Evolutionary conservation across 92 coral and sea anemone species (phyloP).

Genomic region (Porites divaricata): DNA sequence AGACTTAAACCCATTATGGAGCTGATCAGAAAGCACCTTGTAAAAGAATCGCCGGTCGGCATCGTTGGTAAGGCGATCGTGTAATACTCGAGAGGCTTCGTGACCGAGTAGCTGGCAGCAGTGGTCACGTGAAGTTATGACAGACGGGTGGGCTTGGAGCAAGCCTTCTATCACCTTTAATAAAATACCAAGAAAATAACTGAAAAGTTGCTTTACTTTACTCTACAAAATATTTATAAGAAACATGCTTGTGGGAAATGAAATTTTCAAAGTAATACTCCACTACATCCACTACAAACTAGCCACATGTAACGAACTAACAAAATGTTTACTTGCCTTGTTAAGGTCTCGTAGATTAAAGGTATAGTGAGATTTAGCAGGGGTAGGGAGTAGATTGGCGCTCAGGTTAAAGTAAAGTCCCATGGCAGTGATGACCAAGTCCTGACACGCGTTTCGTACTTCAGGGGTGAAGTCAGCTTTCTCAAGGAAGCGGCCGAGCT

Average conservation of each 20-base stretch:
- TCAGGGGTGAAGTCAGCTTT: slow-evolving; percentile 86
- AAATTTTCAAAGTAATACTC: too few species aligned
- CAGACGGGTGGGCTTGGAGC: slow-evolving; percentile 88
- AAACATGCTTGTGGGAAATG: too few species aligned
- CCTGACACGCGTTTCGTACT: slow-evolving; percentile 81
- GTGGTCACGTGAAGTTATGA: slow-evolving; percentile 81
- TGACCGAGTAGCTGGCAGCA: slow-evolving; percentile 86
- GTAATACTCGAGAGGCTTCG: slow-evolving; percentile 93
- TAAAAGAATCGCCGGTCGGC: slow-evolving; percentile 88
- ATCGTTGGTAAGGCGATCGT: slow-evolving; percentile 90
- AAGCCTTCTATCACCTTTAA: slow-evolving; percentile 90
- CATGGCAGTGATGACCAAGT: slow-evolving; percentile 74
- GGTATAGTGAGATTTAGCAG: slow-evolving; percentile 93
- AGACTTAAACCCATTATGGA: slow-evolving; percentile 73
- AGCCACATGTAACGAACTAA: too few species aligned
- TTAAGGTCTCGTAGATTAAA: slow-evolving; percentile 91
- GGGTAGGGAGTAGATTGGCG: slow-evolving; percentile 89
- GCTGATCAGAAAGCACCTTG: slow-evolving; percentile 71
- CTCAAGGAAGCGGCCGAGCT: slow-evolving; percentile 94
- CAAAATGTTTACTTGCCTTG: slow-evolving; percentile 61
- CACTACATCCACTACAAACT: too few species aligned
- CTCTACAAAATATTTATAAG: too few species aligned
- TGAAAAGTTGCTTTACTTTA: too few species aligned
- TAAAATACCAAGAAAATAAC: not conserved
- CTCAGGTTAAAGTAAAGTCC: slow-evolving; percentile 79